phyloP scores from a whole-genome alignment of 2,797 vertebrate genomes.

The Acipenser oxyrinchus region DNA sequence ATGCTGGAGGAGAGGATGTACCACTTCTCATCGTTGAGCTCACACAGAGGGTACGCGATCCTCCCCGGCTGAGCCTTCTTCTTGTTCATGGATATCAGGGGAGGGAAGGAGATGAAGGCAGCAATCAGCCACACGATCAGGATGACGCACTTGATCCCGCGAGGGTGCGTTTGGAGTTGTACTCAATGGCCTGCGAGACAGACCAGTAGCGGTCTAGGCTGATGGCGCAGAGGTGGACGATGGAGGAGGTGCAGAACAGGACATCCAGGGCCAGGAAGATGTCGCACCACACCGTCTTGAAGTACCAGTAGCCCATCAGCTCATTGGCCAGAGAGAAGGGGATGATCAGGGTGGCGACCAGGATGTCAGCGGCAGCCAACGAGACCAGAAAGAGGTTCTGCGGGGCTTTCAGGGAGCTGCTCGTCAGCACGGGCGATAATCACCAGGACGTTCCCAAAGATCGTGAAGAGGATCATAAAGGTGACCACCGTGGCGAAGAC shows the following conservation, averaged over 20 bases:
- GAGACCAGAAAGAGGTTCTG: conserved; percentile 92
- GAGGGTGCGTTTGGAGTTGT: conserved; percentile 76
- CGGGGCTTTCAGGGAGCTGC: conserved; percentile 75
- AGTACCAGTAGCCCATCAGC: conserved; percentile 92
- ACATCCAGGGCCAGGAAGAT: conserved; percentile 89
- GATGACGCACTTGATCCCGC: conserved; percentile 78
- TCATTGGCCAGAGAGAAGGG: conserved; percentile 92
- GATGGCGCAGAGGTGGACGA: conserved; percentile 88
- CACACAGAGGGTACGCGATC: conserved; percentile 61
- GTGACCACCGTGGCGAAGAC: conserved; percentile 79
- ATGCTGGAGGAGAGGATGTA: conserved; percentile 90
- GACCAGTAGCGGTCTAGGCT: conserved; percentile 92
- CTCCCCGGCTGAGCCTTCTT: conserved; percentile 38
- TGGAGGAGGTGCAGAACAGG: conserved; percentile 90
- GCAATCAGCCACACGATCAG: conserved; percentile 86
- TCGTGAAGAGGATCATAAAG: conserved; percentile 82
- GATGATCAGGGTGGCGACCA: conserved; percentile 88
- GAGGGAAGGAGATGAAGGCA: conserved; percentile 82
- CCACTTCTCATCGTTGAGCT: conserved; percentile 84
- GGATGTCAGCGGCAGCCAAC: conserved; percentile 81
- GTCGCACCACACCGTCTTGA: conserved; percentile 83
- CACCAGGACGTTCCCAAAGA: conserved; percentile 83
- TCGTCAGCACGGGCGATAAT: conserved; percentile 83
- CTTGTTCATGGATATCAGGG: conserved; percentile 76
- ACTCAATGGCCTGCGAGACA: conserved; percentile 76